These are phyloP conservation scores for Caenorhabditis virilis DNA, from an alignment of 2,888 invertebrate genomes.

Conservation along the genomic window DNA sequence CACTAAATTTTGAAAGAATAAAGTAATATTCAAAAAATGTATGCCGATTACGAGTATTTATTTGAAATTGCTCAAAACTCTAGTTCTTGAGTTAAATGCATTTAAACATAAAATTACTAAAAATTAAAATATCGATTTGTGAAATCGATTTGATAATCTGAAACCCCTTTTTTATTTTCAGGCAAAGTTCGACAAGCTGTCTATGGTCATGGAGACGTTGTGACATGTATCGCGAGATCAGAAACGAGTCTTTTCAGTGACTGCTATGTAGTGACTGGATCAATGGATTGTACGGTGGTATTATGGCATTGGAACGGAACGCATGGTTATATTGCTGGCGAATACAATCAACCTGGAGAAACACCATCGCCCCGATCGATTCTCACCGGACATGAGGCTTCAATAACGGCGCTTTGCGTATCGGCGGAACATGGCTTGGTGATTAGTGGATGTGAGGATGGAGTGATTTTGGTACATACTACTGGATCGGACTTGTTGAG, in stretches of 20 bases:
- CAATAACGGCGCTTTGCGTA: conserved; percentile 91
- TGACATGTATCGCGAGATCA: conserved; percentile 93
- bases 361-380: conserved; percentile 93
- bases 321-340: conserved; percentile 91
- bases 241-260: conserved; percentile 99
- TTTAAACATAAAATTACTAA: no score
- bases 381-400: conserved; percentile 94
- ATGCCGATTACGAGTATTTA: no score
- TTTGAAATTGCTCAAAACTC: no score
- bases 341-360: conserved; percentile 77
- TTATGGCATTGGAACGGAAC: conserved; percentile 94
- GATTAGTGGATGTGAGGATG: conserved; percentile 89
- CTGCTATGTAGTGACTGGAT: conserved; percentile 97
- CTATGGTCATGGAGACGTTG: conserved; percentile 97
- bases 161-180: conserved; percentile 70
- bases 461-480: conserved; percentile 94
- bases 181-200: conserved; percentile 97
- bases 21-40: no score
- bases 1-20: no score
- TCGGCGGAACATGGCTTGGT: conserved; percentile 97
- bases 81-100: no score
- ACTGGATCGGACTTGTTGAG: conserved; percentile 93
- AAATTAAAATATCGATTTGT: no score
- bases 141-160: neutral
- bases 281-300: conserved; percentile 94